phyloP scores from a whole-genome alignment of 2,113 vertebrate genomes.

The Gymnarchus niloticus region DNA sequence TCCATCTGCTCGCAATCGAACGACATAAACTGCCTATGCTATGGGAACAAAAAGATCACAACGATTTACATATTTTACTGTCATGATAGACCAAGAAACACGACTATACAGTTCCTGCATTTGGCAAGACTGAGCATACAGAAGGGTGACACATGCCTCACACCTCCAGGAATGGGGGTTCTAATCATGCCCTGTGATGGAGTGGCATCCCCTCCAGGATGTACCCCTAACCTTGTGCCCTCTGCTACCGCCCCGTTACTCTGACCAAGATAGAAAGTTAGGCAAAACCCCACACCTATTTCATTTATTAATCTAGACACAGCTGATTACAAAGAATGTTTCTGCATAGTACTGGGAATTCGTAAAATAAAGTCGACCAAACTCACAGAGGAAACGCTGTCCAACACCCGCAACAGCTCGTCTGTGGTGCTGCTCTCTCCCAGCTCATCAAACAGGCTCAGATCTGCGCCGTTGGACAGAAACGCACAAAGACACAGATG shows the following conservation, averaged over 20 bases:
- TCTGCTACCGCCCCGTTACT: background rate
- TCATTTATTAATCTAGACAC: background rate
- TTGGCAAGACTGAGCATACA: background rate
- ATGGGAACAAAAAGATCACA: background rate
- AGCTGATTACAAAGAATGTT: background rate
- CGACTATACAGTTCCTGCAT: background rate
- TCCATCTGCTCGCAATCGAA: background rate
- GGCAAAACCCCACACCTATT: background rate
- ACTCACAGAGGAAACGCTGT: conserved; percentile 68
- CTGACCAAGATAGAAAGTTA: background rate
- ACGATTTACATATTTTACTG: background rate
- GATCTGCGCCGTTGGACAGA: conserved; percentile 55
- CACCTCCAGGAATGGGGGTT: background rate
- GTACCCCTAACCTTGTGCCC: background rate
- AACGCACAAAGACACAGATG: too few relatives aligned
- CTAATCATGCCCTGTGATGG: background rate
- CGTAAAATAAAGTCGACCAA: background rate
- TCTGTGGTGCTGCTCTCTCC: conserved; percentile 66
- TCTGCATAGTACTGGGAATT: background rate
- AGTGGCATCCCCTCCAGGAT: background rate
- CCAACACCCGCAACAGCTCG: conserved; percentile 57
- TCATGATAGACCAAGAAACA: background rate
- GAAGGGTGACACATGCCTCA: background rate
- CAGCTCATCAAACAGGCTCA: conserved; percentile 79
- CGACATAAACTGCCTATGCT: background rate